Percentiles rank a stretch among this genome's conserved stretches.
Conservation (phyloP, 2,797 vertebrate genomes). For the Fistularia commersonii region DNA sequence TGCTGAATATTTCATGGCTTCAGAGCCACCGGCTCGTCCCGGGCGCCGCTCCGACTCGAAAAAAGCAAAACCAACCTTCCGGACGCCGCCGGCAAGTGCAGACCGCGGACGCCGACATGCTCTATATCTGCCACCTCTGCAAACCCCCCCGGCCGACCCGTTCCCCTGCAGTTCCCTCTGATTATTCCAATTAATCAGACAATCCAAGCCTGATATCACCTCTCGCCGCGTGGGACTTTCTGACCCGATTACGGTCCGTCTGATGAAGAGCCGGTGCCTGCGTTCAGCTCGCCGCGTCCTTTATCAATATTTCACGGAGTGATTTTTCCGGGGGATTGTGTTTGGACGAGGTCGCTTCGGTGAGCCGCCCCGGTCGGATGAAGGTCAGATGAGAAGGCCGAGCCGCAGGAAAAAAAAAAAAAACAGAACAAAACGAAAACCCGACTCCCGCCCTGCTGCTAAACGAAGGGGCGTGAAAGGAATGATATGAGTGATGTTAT, state of each 20-base stretch:
- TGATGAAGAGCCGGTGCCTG: slow-evolving; percentile 41
- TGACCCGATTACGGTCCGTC: slow-evolving; percentile 46
- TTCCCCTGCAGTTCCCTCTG: no score
- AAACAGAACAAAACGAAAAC: no score
- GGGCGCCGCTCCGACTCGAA: neutral
- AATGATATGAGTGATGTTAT: no score
- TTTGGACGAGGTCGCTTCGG: no score
- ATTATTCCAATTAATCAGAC: no score
- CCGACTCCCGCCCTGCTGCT: no score
- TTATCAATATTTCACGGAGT: slow-evolving; percentile 38
- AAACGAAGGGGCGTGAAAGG: no score
- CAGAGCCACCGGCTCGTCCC: slow-evolving; percentile 14
- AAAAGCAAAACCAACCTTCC: slow-evolving; percentile 16
- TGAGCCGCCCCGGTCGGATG: no score
- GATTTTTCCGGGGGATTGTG: no score
- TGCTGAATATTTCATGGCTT: slow-evolving; percentile 17
- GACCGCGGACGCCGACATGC: slow-evolving; percentile 26
- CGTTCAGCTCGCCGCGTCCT: slow-evolving; percentile 25
- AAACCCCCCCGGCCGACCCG: slow-evolving; percentile 5
- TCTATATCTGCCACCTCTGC: slow-evolving; percentile 17
- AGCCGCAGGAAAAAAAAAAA: no score
- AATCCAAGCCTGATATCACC: slow-evolving; percentile 36
- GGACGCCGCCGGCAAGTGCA: slow-evolving; percentile 4
- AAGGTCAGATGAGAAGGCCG: no score
- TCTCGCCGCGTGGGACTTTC: slow-evolving; percentile 29